Evolutionary conservation across 1,140 invertebrate genomes (phyloP), one percentile per base, ranked within the genome.

Genomic region (Sinonovacula constricta): DNA sequence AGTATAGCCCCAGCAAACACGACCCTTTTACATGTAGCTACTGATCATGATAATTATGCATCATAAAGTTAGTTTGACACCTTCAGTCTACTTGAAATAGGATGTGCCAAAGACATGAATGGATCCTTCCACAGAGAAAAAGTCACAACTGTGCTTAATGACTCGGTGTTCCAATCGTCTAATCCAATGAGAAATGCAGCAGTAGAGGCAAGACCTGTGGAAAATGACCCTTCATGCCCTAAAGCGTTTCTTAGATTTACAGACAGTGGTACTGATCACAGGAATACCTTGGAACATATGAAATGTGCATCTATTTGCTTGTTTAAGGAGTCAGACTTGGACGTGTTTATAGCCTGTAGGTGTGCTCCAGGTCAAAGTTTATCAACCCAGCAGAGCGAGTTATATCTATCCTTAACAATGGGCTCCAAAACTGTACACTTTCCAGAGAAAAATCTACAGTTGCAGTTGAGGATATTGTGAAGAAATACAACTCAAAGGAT

Each of bases 81-180:
- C 72, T 45, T 76, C 62, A 36, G 60, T 76, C 10, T 34, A 1
- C 28, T 33, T 76, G 2, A 68, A 18, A 63, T 53, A 51, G 45
- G 49, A n/a, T 45, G 68, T n/a, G 63, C 74, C 7, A 34, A 70
- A 14, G 45, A 14, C 31, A 39, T 70, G 22, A 45, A 78, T 7
- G 39, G 70, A 34, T 78, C 80, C 2, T 81, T 70, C 33, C n/a
- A 33, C 56, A 53, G 63, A 14, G 67, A 67, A 39, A 59, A 59
- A 31, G 67, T 81, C 18, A 15, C 51, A 18, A 57, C 62, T 5
- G 53, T 51, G 30, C 26, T 81, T 12, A 78, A 81, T 53, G 74
- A 81, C 30, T 57, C 57, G 14, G 45, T 77, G n/a, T 81, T 81
- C 45, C 33, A 81, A 57, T n/a, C 36, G 22, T 68, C 80, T 34